Conservation (phyloP, 2,888 invertebrate genomes). For the Oxystoma pomonae region DNA sequence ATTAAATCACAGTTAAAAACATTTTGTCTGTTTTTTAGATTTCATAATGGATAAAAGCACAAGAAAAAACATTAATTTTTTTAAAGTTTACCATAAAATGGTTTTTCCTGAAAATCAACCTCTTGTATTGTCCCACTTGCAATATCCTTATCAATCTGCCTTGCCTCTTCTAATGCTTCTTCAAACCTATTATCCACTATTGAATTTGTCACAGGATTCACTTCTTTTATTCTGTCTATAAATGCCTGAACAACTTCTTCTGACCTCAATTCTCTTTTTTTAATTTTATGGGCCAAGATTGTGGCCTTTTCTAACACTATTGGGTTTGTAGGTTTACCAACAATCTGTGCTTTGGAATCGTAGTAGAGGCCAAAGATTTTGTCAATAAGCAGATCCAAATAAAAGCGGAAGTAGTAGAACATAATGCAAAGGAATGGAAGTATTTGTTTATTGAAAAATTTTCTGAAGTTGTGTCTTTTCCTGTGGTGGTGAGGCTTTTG, state of each 20-base stretch:
- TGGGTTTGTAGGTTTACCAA: conserved; percentile 44
- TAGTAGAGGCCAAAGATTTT: conserved; percentile 45
- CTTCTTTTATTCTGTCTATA: conserved; percentile 70
- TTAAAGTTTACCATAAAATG: conserved; percentile 63
- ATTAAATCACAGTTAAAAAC: no score
- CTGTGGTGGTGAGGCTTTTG: no score
- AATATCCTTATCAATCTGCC: conserved; percentile 65
- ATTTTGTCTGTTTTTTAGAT: no score
- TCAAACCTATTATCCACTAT: conserved; percentile 77
- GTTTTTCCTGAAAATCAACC: conserved; percentile 63
- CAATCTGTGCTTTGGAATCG: conserved; percentile 38
- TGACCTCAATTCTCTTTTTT: conserved; percentile 58
- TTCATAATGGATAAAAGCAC: no score
- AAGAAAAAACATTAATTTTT: conserved; percentile 3
- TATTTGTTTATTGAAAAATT: not conserved
- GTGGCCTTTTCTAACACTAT: conserved; percentile 62
- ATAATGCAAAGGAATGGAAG: not conserved
- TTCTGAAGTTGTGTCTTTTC: not conserved
- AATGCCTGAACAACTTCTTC: conserved; percentile 68
- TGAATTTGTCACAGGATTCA: conserved; percentile 74
- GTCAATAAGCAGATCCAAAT: conserved; percentile 49
- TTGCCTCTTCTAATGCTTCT: conserved; percentile 75
- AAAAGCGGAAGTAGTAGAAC: conserved; percentile 44
- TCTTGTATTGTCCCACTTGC: conserved; percentile 55
- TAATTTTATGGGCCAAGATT: conserved; percentile 63